Percentiles rank a stretch among this genome's conserved stretches.
phyloP scores from a whole-genome alignment of 1,140 invertebrate species.

The Panagrolaimus sp. region DNA sequence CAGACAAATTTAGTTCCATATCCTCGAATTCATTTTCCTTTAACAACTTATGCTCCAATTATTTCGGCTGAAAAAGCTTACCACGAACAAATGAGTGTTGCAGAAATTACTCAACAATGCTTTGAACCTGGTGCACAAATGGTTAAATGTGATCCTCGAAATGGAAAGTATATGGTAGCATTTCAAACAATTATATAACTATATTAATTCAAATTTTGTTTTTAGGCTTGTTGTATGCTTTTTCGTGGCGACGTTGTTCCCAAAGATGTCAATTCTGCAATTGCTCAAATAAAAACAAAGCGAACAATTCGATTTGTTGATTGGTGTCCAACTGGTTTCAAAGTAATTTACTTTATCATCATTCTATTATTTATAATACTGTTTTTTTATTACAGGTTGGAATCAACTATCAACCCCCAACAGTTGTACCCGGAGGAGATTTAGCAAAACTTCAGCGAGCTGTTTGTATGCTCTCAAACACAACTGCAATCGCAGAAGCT shows the following conservation, averaged over 20 bases:
- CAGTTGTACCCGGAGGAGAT: conserved; percentile 49
- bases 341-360: neutral
- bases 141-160: conserved; percentile 66
- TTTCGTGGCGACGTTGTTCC: conserved; percentile 72
- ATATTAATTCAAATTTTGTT: too few species aligned
- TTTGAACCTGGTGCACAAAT: conserved; percentile 83
- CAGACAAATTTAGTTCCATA: conserved; percentile 66
- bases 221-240: conserved; percentile 62
- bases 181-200: too few species aligned
- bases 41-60: conserved; percentile 62
- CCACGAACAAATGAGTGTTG: conserved; percentile 67
- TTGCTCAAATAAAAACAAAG: conserved; percentile 30
- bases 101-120: conserved; percentile 78
- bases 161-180: conserved; percentile 49
- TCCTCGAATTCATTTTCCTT: conserved; percentile 66
- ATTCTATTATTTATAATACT: neutral
- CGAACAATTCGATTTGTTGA: conserved; percentile 35
- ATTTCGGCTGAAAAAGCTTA: conserved; percentile 70
- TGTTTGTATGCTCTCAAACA: conserved; percentile 72
- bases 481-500: conserved; percentile 73
- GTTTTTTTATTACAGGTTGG: conserved; percentile 28
- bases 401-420: conserved; percentile 50
- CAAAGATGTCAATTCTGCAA: conserved; percentile 61
- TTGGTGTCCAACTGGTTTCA: conserved; percentile 42
- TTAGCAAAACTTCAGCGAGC: conserved; percentile 58